phyloP scores from a whole-genome alignment of 1,140 invertebrate genomes.

The Tetragonula clypearis region DNA sequence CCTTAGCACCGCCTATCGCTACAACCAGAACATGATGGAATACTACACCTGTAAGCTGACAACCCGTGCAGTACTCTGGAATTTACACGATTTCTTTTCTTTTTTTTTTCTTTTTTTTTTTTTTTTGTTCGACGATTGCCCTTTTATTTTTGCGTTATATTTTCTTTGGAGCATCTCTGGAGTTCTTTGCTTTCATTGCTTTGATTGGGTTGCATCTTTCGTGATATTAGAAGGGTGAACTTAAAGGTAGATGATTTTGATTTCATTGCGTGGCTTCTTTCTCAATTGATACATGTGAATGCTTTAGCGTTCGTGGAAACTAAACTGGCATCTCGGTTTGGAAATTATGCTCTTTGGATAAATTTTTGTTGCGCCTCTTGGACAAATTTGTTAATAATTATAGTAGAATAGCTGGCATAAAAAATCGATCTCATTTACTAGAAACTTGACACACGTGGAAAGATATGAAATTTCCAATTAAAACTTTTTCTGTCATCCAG shows the following conservation, averaged over 20 bases:
- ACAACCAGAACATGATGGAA: slow-evolving; percentile 99
- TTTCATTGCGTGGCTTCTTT: background rate
- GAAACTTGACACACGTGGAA: background rate
- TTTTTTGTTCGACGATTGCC: background rate
- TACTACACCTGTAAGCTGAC: slow-evolving; percentile 96
- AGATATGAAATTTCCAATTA: background rate
- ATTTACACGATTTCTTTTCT: background rate
- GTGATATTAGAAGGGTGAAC: background rate
- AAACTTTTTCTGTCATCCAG: no score
- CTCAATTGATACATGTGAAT: background rate
- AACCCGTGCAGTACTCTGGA: background rate
- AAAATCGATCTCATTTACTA: background rate
- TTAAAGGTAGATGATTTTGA: background rate
- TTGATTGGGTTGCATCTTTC: background rate
- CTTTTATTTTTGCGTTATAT: background rate
- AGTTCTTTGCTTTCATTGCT: background rate
- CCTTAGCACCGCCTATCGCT: slow-evolving; percentile 95
- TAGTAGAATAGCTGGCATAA: background rate
- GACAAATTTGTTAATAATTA: no score
- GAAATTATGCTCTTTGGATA: background rate
- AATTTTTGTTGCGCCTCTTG: no score
- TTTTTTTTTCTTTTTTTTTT: background rate
- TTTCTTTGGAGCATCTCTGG: background rate
- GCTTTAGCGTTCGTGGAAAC: no score
- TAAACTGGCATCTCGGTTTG: background rate